These are phyloP conservation scores for Balanococcus diminutus DNA, from an alignment of 2,888 invertebrate species.

Conservation along the genomic window DNA sequence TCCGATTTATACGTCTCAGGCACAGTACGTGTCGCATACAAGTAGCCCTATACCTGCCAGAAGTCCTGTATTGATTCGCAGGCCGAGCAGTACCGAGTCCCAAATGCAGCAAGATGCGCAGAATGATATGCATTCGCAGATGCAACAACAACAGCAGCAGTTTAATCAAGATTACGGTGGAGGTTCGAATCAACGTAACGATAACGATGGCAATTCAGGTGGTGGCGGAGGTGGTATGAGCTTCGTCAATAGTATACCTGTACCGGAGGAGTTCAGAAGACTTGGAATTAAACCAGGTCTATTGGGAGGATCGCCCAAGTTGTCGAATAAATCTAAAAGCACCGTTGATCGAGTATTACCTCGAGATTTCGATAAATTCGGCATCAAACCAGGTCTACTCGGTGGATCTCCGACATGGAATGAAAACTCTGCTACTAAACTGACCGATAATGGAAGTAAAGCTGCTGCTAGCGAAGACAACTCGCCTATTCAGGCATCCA, in stretches of 20 bases:
- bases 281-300: slow-evolving; percentile 52
- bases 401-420: slow-evolving; percentile 51
- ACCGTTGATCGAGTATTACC: slow-evolving; percentile 3
- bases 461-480: neutral
- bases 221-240: slow-evolving; percentile 28
- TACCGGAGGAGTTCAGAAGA: slow-evolving; percentile 45
- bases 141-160: neutral
- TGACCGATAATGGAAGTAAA: neutral
- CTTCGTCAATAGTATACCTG: slow-evolving; percentile 45
- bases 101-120: slow-evolving; percentile 56
- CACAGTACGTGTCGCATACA: slow-evolving; percentile 60
- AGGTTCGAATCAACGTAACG: neutral
- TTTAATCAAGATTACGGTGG: slow-evolving; percentile 25
- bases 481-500: neutral
- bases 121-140: slow-evolving; percentile 22
- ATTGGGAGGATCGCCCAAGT: slow-evolving; percentile 1
- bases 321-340: neutral
- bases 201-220: neutral
- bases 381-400: slow-evolving; percentile 45
- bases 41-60: slow-evolving; percentile 61
- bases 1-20: slow-evolving; percentile 59
- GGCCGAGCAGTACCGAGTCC: slow-evolving; percentile 66
- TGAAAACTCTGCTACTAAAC: neutral
- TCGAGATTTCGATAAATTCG: slow-evolving; percentile 42
- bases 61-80: slow-evolving; percentile 63